phyloP scores from a whole-genome alignment of 92 coral and sea anemone species.

The Actinostola sp. region DNA sequence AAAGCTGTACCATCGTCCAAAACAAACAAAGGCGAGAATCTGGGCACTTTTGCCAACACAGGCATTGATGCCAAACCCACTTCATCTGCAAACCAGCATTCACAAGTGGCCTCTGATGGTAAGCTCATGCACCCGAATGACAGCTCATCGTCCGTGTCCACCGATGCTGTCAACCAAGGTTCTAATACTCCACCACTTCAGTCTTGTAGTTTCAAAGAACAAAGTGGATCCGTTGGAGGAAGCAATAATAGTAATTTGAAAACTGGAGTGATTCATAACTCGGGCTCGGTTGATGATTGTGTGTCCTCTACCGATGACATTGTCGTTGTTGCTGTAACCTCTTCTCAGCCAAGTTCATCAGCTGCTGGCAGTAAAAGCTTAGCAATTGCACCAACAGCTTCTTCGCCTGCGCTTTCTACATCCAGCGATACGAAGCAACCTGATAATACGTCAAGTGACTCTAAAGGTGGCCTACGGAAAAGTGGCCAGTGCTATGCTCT shows the following conservation, averaged over 20 bases:
- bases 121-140: neutral
- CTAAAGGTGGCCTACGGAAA: neutral
- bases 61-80: neutral
- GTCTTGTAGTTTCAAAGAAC: no score
- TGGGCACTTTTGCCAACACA: no score
- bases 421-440: neutral
- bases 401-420: neutral
- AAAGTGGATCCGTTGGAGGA: no score
- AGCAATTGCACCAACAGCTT: neutral
- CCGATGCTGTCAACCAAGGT: no score
- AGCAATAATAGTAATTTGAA: no score
- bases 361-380: neutral
- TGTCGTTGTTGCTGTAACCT: no score
- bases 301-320: no score
- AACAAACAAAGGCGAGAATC: neutral
- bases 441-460: neutral
- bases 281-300: no score
- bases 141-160: no score
- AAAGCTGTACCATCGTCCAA: conserved; percentile 6
- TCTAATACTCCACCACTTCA: no score
- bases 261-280: no score
- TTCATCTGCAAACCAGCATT: neutral
- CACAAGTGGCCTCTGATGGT: neutral
- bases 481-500: conserved; percentile 34
- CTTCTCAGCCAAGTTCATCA: neutral